Percentiles rank a stretch among this genome's conserved stretches.
These are phyloP conservation scores for Spicauda simplicius DNA, from an alignment of 2,888 invertebrate species.

Conservation along the genomic window DNA sequence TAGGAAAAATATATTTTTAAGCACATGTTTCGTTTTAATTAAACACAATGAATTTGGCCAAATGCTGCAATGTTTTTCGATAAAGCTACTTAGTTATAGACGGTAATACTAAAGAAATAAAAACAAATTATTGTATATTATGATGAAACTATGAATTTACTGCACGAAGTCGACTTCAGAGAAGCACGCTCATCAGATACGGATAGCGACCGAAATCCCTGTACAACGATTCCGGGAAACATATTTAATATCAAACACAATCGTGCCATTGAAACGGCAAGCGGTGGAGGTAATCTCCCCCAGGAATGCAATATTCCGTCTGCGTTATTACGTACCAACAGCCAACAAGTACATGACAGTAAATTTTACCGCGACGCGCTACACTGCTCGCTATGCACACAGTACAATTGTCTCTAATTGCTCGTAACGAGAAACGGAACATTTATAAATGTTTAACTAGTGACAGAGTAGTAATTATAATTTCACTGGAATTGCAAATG, in stretches of 20 bases:
- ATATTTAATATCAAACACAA: constrained; percentile 49
- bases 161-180: not conserved
- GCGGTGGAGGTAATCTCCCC: constrained; percentile 41
- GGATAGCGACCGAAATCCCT: not conserved
- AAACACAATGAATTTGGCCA: too few relatives aligned
- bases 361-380: constrained; percentile 42
- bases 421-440: constrained; percentile 19
- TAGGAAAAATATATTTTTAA: not conserved
- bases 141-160: not conserved
- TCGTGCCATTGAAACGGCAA: constrained; percentile 34
- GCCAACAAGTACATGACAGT: constrained; percentile 40
- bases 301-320: constrained; percentile 48
- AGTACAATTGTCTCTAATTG: constrained; percentile 30
- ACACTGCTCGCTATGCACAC: constrained; percentile 40
- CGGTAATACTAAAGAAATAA: too few relatives aligned
- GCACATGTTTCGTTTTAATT: not conserved
- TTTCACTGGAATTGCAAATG: not conserved
- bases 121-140: not conserved
- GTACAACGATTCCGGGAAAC: constrained; percentile 44
- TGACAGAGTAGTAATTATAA: constrained; percentile 1
- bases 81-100: too few relatives aligned
- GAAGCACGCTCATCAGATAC: not conserved
- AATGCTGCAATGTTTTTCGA: too few relatives aligned
- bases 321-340: constrained; percentile 42
- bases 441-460: constrained; percentile 11